Evolutionary conservation across 2,888 invertebrate genomes (phyloP), one percentile per base, ranked within the genome.

Genomic region (Lochmaea capreae): DNA sequence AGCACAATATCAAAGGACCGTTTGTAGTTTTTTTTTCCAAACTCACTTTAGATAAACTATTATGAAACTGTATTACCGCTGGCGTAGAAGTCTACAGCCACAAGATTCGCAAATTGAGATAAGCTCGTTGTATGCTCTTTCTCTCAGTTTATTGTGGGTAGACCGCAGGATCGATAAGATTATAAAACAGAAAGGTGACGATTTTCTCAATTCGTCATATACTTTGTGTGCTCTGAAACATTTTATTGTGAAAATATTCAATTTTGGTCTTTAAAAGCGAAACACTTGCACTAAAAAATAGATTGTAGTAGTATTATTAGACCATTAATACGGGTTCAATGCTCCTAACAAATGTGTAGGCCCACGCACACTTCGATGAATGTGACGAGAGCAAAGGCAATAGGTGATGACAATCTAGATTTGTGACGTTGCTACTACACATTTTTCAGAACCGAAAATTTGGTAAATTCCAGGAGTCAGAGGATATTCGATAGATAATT

Each of bases 311-410:
- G 10, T 54, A 18, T 52, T 52, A 16, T 16, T 16, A 52, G 9
- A 16, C 9, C 14, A 59, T 26, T 8, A 59, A 14, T 11, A 11
- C 59, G n/a, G n/a, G 59, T 26, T 33, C 59, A 59, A 26, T 59
- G 59, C 26, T 33, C 59, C n/a, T 59, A 33, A 59, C 33, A 10
- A 12, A 33, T 61, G 61, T 61, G 26, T 33, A 10, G 39, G 12
- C 61, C 61, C 61, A 61, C 61, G 33, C 61, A 61, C 61, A 61
- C n/a, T 33, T 61, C 61, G 61, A 39, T 61, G n/a, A 33, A 14
- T 61, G 61, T 18, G 9, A 54, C 18, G 16, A 54, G 54, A 10
- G 54, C 54, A 54, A 54, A 54, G 54, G 54, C 54, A 54, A 54
- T 54, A 52, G 52, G 52, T 52, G 18, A 18, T 16, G 54, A n/a